These are phyloP conservation scores for Choreutis nemorana DNA, from an alignment of 2,888 invertebrate species.

Conservation along the genomic window DNA sequence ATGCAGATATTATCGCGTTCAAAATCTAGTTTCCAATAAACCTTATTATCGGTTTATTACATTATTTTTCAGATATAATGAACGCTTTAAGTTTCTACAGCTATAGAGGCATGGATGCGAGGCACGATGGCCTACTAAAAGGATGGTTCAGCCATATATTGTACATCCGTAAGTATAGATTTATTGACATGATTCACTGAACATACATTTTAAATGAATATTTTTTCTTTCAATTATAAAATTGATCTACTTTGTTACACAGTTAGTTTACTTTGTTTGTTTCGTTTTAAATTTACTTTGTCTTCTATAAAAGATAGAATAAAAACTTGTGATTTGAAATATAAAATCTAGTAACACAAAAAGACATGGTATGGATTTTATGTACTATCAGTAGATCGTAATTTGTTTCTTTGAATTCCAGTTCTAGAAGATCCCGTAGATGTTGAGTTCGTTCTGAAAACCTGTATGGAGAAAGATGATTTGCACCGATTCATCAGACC, in stretches of 20 bases:
- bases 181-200: not conserved
- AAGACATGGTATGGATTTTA: too few relatives aligned
- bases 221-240: not conserved
- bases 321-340: too few relatives aligned
- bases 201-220: not conserved
- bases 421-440: conserved; percentile 8
- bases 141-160: not conserved
- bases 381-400: not conserved
- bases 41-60: too few relatives aligned
- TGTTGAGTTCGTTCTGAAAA: conserved; percentile 11
- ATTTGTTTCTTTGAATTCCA: conserved; percentile 1
- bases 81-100: not conserved
- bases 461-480: conserved; percentile 16
- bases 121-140: too few relatives aligned
- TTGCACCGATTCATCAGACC: conserved; percentile 15
- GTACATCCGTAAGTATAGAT: not conserved
- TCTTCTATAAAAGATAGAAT: too few relatives aligned
- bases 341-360: too few relatives aligned
- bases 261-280: too few relatives aligned
- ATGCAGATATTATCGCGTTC: too few relatives aligned
- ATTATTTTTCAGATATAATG: conserved; percentile 1
- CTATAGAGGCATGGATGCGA: too few relatives aligned
- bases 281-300: too few relatives aligned
- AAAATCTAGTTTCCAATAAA: too few relatives aligned
- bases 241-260: not conserved